phyloP scores from a whole-genome alignment of 2,113 vertebrate genomes.

The Promerops cafer region DNA sequence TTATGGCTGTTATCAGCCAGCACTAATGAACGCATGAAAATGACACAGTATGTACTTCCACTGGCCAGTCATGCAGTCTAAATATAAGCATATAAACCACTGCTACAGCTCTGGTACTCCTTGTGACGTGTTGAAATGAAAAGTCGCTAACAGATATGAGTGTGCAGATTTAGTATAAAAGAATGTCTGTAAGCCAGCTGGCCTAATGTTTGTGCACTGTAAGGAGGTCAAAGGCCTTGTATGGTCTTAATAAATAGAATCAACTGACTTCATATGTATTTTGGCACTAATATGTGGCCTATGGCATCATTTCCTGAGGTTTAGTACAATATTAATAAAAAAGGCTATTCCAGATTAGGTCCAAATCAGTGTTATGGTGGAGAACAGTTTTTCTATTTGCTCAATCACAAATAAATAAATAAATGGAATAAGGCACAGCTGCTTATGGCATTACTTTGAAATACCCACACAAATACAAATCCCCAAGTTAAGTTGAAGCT shows the following conservation, averaged over 20 bases:
- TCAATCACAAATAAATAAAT: slow-evolving; percentile 24
- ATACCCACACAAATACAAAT: slow-evolving; percentile 6
- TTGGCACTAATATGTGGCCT: slow-evolving; percentile 75
- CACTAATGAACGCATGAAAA: background rate
- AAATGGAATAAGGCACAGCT: background rate
- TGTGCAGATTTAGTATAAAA: slow-evolving; percentile 45
- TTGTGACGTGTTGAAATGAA: slow-evolving; percentile 52
- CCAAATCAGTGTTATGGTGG: slow-evolving; percentile 22
- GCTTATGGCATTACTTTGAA: slow-evolving; percentile 27
- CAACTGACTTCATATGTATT: slow-evolving; percentile 69
- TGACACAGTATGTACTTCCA: background rate
- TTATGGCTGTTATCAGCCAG: slow-evolving; percentile 38
- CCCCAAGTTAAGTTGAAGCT: slow-evolving; percentile 1
- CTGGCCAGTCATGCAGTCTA: background rate
- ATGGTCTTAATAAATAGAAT: slow-evolving; percentile 76
- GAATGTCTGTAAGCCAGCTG: slow-evolving; percentile 65
- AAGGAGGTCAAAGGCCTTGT: slow-evolving; percentile 59
- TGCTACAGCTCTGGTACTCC: background rate
- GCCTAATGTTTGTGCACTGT: slow-evolving; percentile 41
- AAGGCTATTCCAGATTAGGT: slow-evolving; percentile 59
- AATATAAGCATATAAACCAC: background rate
- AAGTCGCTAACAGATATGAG: slow-evolving; percentile 62
- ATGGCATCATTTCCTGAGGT: slow-evolving; percentile 75
- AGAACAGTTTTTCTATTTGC: slow-evolving; percentile 48
- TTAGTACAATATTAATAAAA: slow-evolving; percentile 74